Percentiles rank a stretch among this genome's conserved stretches.
These are phyloP conservation scores for Spermophilus dauricus DNA, from an alignment of 2,113 vertebrate species.

Conservation along the genomic window DNA sequence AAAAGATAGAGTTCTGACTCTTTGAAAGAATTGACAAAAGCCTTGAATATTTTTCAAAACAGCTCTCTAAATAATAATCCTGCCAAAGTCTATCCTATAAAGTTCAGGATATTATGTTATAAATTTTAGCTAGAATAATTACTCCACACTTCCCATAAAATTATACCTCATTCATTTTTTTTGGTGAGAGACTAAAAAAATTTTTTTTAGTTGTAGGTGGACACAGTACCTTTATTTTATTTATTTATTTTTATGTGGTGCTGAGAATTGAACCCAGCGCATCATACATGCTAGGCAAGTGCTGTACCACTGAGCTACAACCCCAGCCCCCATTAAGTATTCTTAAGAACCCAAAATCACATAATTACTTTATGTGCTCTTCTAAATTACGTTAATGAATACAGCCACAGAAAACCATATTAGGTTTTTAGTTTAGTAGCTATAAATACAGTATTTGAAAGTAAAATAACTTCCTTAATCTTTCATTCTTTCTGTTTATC, in stretches of 20 bases:
- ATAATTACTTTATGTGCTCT: neutral
- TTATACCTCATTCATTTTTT: neutral
- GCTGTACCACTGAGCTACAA: no score
- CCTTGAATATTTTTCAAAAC: conserved; percentile 6
- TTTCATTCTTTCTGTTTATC: neutral
- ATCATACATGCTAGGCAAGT: no score
- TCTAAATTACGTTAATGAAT: neutral
- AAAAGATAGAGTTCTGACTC: neutral
- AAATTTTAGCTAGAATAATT: conserved; percentile 42
- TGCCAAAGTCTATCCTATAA: neutral
- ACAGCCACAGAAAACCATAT: neutral
- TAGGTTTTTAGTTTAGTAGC: neutral
- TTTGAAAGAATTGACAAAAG: conserved; percentile 9
- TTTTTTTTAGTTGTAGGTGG: no score
- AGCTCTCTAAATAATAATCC: neutral
- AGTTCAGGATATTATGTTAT: neutral
- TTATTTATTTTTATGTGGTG: no score
- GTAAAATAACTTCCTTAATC: neutral
- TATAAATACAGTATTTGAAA: conserved; percentile 32
- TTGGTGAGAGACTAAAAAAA: no score
- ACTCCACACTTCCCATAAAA: neutral
- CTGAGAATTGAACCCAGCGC: no score
- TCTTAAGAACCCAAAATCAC: neutral
- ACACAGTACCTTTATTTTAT: no score
- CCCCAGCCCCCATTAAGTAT: neutral